phyloP scores from a whole-genome alignment of 37 sponge, comb jelly and placozoan genomes.

The Agelas oroides region DNA sequence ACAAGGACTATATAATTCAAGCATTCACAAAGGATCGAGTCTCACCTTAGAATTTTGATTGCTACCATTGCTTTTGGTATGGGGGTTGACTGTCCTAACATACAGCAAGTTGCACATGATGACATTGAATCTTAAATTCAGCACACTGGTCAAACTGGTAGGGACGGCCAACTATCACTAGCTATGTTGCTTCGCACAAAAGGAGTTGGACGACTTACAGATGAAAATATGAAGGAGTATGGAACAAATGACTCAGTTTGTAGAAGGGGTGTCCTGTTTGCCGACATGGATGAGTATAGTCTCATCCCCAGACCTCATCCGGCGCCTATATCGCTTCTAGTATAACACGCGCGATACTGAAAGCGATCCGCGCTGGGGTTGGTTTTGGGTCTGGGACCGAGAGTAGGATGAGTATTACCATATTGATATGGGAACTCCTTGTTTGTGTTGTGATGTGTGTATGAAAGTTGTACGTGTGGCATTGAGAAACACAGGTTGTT shows the following conservation, averaged over 20 bases:
- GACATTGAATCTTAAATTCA: constrained; percentile 49
- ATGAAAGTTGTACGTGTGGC: not conserved
- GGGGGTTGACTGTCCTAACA: constrained; percentile 30
- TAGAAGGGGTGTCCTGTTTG: constrained; percentile 13
- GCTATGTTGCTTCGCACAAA: not conserved
- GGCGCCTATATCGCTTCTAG: no score
- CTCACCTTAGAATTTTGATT: constrained; percentile 29
- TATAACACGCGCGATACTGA: no score
- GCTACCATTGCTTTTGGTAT: constrained; percentile 45
- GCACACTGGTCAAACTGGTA: constrained; percentile 25
- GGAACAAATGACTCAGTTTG: not conserved
- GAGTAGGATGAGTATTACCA: constrained; percentile 23
- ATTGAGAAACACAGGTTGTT: not conserved
- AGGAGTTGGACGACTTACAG: not conserved
- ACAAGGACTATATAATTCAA: not conserved
- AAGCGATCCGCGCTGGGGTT: no score
- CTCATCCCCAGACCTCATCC: no score
- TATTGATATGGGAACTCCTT: not conserved
- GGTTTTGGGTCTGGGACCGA: no score
- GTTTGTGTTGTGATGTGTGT: constrained; percentile 41
- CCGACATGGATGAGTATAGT: constrained; percentile 27
- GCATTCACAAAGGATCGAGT: not conserved
- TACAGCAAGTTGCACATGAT: constrained; percentile 20
- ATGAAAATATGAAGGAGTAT: no score
- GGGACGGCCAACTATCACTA: constrained; percentile 19